Evolutionary conservation across 2,888 invertebrate species (phyloP), one percentile per base, ranked within the genome.

Genomic region (Gandaritis pyraliata): DNA sequence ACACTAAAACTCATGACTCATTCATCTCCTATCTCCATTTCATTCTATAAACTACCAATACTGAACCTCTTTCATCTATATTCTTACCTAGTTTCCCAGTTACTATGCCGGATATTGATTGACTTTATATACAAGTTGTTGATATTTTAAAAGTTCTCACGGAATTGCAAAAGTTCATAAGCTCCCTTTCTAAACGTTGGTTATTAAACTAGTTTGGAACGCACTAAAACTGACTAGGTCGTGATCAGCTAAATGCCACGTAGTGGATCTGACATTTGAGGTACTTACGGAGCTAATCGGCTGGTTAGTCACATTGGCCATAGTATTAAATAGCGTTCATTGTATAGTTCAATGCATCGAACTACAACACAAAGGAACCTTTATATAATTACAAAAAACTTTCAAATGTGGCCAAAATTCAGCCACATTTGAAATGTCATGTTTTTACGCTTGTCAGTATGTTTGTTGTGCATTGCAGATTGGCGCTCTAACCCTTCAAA

Each of bases 241-340:
- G 88, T 87, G 88, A 84, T 82, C 83, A 68, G 66, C 68, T 77
- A 65, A 71, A 71, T 86, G 87, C 81, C 86, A 85, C 78, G 76
- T 76, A 72, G 74, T 77, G 70, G 66, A 69, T 56, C 80, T 86
- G 87, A 83, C 86, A 87, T 87, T 88, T 86, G 68, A 72, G 59
- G 74, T 41, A 36, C 33, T 36, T 47, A 46, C 11, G 30, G 33
- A 52, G 33, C 50, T 39, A 38, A 45, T 54, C 43, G 48, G 36
- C 38, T 39, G 33, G 29, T 36, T 29, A 46, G 45, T 58, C 15
- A 52, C 29, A 43, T 2, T 13, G 23, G 13, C 13, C 13, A 18
- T n/a, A 29, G 6, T 5, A 39, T 13, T 29, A 2, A 2, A 2
- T 4, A 29, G 29, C 6, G 6, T 29, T 4, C 2, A 29, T 29